Base-by-base conservation (phyloP, 2,888 invertebrate genomes). In the Polylopha cassiicola region DNA sequence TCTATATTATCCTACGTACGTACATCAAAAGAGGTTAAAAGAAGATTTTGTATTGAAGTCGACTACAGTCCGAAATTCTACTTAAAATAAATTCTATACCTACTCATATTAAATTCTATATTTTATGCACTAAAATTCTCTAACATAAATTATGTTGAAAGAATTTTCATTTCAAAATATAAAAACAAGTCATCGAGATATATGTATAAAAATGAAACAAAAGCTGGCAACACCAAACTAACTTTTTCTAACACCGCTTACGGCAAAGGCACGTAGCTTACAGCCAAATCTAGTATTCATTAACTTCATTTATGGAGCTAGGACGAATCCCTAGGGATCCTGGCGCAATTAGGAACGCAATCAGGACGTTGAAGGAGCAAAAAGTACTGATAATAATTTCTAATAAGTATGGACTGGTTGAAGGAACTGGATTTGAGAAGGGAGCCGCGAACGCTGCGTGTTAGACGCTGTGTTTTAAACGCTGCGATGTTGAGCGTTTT, bases 341-440 rank as follows among this genome's bases (percentile, higher is more conserved):
- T 58, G 38, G 51, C 39, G 62, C 65, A 64, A 70, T 73, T 70
- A 68, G 61, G 55, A 46, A 47, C 46, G 44, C 29, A 39, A 39
- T 23, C 33, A 28, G 28, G 34, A 53, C 49, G 55, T 50, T 50
- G 31, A 44, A 50, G 33, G 50, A 39, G 70, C 70, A 77, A 76
- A 76, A 78, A 77, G 54, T 51, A 39, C 51, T 55, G 53, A 52
- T 77, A 78, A 78, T 73, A 69, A 68, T 65, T 65, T 67, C 65
- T 68, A 66, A 69, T 65, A 63, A 63, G 59, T 47, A 47, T 33
- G 41, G 58, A 65, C 72, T 50, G 61, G 71, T 67, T 65, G 62
- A 60, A 61, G 61, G 56, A 47, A 49, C 47, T 63, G 58, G 58
- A 53, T 61, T 9, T 28, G 30, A 13, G 6, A 21, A 27, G 20